Evolutionary conservation across 2,888 invertebrate species (phyloP), one percentile per base, ranked within the genome.

Genomic region (Athalia cordata): DNA sequence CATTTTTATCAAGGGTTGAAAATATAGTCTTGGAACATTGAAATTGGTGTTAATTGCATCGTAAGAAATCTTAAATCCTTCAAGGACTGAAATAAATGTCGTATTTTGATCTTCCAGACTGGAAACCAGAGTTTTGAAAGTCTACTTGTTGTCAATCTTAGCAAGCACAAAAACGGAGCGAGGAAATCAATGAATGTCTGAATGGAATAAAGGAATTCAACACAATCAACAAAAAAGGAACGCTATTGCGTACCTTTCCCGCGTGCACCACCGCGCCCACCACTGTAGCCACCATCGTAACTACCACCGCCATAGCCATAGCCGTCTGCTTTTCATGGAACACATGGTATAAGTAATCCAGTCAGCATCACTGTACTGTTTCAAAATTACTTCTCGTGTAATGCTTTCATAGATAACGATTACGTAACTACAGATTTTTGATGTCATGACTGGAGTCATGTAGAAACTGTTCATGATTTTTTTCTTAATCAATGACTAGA

Each of bases 271-370:
- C 95, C 93, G 92, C 96, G 95, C 92, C 95, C 95, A 93, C 95
- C 94, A 92, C 92, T 93, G 92, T 96, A 96, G 93, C 96, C 96
- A 93, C 95, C 95, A 92, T 96, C 95, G 94, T 95, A 95, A 93
- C 95, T 95, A 93, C 95, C 95, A 93, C 94, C 94, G 94, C 95
- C 95, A 93, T 95, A 96, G 94, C 95, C 96, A 93, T 92, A 93
- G 92, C 93, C 92, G 92, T 93, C 93, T 93, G 92, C 91, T 88
- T 89, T 89, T 88, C 89, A 91, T 87, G 90, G 89, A 88, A 87
- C 88, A 88, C 87, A 87, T 88, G 87, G 86, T 87, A 87, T 83
- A 87, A 88, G 86, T 84, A 86, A 84, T 86, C 81, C 82, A 80
- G 84, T 87, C 83, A 86, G 83, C 86, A 84, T 84, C 79, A 78